Base-by-base conservation (phyloP, 2,888 invertebrate species). In the Spatulosminthurus flaviceps region DNA sequence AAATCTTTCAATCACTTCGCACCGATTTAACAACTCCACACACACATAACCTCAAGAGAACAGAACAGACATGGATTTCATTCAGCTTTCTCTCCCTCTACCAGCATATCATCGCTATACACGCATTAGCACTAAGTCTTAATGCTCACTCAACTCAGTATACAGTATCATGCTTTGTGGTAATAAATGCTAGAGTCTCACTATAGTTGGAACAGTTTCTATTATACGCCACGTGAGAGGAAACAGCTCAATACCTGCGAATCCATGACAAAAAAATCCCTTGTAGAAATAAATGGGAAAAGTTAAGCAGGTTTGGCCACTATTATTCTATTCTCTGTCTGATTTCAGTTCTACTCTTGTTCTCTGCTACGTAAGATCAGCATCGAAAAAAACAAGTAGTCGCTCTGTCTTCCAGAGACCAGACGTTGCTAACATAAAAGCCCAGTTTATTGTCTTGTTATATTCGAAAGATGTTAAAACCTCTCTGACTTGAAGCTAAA, bases 351-450 rank as follows among this genome's bases (percentile, higher is more conserved):
- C 51, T 19, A 13, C 51, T 9, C 41, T 41, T 9, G 19, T 11
- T n/a, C 51, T 11, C 51, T 19, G 16, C 51, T 19, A n/a, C 51
- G 4, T 11, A 51, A 51, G 16, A 19, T 7, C 34, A 69, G 1
- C 29, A 69, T 0, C 29, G n/a, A 69, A 34, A 51, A n/a, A 19
- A 51, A 19, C 19, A 51, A 51, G 19, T n/a, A 69, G 34, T 69
- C 34, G 34, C 51, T 9, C 51, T 51, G 7, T n/a, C 16, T 19
- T n/a, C 1, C 66, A 22, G 24, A 28, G 21, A 69, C 29, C 29
- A 69, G 69, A 69, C 69, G 69, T 69, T 69, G n/a, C 28, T 34
- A 28, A 69, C 69, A 69, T 69, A 29, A 69, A 69, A 16, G 19
- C 69, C 0, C 4, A 21, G 28, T 69, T 69, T 69, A 69, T 34